Conservation (phyloP, 2,113 vertebrate species). For the Sturnus vulgaris region DNA sequence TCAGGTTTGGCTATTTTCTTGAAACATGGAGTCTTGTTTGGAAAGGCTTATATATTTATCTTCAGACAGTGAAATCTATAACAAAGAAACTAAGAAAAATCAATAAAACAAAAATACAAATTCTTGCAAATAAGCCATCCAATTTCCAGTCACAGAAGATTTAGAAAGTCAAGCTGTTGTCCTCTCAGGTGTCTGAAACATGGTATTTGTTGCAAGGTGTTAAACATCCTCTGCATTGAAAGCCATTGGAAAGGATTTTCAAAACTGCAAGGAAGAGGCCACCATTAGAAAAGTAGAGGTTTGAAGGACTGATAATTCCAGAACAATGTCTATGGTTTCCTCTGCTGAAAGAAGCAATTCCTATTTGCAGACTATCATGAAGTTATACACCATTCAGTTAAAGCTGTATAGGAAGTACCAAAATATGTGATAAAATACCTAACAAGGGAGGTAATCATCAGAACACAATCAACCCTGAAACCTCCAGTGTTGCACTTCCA, state of each 20-base stretch:
- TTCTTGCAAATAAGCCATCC: neutral
- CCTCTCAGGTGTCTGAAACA: neutral
- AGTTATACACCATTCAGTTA: neutral
- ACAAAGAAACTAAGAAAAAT: neutral
- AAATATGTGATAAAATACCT: neutral
- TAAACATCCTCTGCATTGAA: neutral
- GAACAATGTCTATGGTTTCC: neutral
- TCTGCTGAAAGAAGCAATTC: neutral
- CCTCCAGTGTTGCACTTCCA: rapidly evolving
- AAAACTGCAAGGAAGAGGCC: neutral
- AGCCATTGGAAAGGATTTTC: neutral
- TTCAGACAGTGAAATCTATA: neutral
- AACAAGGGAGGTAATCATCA: neutral
- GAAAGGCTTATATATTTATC: neutral
- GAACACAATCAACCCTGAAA: neutral
- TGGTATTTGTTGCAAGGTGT: neutral
- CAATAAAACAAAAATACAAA: neutral
- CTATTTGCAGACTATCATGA: neutral
- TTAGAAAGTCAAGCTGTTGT: neutral
- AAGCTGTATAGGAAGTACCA: neutral
- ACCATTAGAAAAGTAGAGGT: neutral
- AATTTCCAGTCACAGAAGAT: neutral
- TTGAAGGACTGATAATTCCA: neutral
- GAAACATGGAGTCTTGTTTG: neutral
- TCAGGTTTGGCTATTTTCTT: neutral